Base-by-base conservation (phyloP, 2,797 vertebrate genomes). In the Hybognathus amarus region DNA sequence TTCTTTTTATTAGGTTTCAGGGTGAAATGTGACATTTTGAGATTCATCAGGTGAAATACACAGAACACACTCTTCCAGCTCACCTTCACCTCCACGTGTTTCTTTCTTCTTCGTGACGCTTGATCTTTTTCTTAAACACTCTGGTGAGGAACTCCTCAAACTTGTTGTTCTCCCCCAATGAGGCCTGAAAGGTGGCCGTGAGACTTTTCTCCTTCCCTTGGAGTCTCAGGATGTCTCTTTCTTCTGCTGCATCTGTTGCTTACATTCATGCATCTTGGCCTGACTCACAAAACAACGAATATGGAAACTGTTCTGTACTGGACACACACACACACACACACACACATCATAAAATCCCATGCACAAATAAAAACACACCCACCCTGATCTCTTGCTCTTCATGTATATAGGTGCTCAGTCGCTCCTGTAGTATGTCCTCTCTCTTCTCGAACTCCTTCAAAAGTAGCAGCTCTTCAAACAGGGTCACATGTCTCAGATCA, bases 401-500 rank as follows among this genome's bases (percentile, higher is more conserved):
- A 56, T 85, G 87, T 27, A 91, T 45, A 68, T 93, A 87, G 2
- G 56, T 68, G 61, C 90, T 92, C 45, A 97, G 92, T 69, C 74
- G 91, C 69, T 94, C 94, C 90, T 96, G 94, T 85, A 98, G 93
- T 73, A 87, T 82, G 30, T 93, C 90, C 90, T 99, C 97, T 18
- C 92, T 95, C 88, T 93, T 91, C 86, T 97, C 95, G 77, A 96
- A 95, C 77, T 96, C 95, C 86, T 95, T 94, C 82, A 98, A 93
- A 64, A 98, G 91, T 85, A 95, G 93, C 83, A 97, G 92, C 93
- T 99, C 98, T 90, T 97, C 95, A 87, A 94, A 95, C 80, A 96
- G 92, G 0, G 94, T 98, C 88, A 97, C 83, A 80, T 95, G 94
- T 2, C 66, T 89, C 56, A 98, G 92, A 82, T 97, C 96, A n/a